Percentiles rank a stretch among this genome's conserved stretches.
These are phyloP conservation scores for Crematogaster levior DNA, from an alignment of 2,888 invertebrate genomes.

Conservation along the genomic window DNA sequence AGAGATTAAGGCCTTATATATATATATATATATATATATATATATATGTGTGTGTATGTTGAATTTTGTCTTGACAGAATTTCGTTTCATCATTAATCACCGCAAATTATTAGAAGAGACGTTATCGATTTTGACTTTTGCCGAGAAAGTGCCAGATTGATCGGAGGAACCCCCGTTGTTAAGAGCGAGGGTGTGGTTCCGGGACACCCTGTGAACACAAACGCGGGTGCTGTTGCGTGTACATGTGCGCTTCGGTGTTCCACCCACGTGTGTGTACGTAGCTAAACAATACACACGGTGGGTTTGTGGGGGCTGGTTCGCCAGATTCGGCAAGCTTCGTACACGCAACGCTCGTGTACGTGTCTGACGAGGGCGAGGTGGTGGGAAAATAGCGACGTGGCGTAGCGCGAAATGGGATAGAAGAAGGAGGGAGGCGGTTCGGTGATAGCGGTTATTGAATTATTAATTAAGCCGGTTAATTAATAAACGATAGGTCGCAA, in stretches of 20 bases:
- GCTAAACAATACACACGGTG: constrained; percentile 41
- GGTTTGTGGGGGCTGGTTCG: constrained; percentile 49
- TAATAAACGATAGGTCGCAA: constrained; percentile 79
- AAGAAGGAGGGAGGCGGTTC: constrained; percentile 29
- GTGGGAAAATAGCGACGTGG: constrained; percentile 35
- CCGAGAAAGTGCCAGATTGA: neutral
- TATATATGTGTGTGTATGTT: too few relatives aligned
- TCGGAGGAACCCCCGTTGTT: neutral
- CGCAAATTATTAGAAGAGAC: neutral
- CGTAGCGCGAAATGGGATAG: neutral
- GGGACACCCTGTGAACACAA: constrained; percentile 1
- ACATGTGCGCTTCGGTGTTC: neutral
- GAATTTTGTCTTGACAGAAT: neutral
- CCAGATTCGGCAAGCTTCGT: constrained; percentile 52
- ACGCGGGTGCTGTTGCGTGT: neutral
- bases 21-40: too few relatives aligned
- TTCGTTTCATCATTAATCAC: neutral
- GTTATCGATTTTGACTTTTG: neutral
- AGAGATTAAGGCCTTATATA: neutral
- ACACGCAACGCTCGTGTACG: constrained; percentile 53
- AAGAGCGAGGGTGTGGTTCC: neutral
- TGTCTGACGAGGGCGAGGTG: constrained; percentile 19
- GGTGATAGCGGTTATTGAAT: constrained; percentile 79
- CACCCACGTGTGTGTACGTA: constrained; percentile 18
- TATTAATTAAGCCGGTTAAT: constrained; percentile 82